Evolutionary conservation across 1,140 invertebrate species (phyloP), one percentile per base, ranked within the genome.

Genomic region (Pseudomyrmex dendroicus): DNA sequence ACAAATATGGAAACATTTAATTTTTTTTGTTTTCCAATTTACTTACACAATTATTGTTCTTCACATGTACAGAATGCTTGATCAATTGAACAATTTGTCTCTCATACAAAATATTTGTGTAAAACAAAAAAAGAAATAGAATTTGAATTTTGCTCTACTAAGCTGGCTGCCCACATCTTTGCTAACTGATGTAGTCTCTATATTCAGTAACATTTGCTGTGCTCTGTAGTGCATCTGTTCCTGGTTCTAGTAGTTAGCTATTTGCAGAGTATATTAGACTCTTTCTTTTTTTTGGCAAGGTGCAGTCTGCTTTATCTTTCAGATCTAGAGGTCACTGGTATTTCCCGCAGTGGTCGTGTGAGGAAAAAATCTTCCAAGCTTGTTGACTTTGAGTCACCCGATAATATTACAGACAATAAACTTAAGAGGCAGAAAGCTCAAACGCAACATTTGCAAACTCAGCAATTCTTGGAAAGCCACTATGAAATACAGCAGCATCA

Each of bases 341-440:
- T 98, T 25, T 98, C 98, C 4, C 95, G 97, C 70, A 98, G 98
- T 90, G 98, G 98, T 20, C 95, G 98, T 62, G 97, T 99, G 0
- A 95, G 98, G 57, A 99, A 99, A 94, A 99, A 99, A 93, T 99
- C 98, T 8, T 98, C 98, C 0, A 99, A 99, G 93, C 94, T 99
- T 12, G 97, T 98, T 92, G 98, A 98, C 92, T 98, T 98, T 94
- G 98, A 98, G 91, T 97, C 97, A 0, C 97, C 97, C 0, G 98
- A 98, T 92, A 97, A 98, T 88, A 86, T 92, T 70, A 92, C 94
- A 9, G 95, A 95, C 67, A 93, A 90, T 46, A 94, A 94, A 77
- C 91, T 94, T 25, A 94, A 94, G 46, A 89, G 91, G 44, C 93
- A 94, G 70, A 93, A 94, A 88, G 87, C 91, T 17, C 89, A 93